A percentile compares a stretch with the other conserved stretches of the same genome.
Evolutionary conservation across 1,140 invertebrate genomes (phyloP).

Genomic region (Hormaphis cornu): DNA sequence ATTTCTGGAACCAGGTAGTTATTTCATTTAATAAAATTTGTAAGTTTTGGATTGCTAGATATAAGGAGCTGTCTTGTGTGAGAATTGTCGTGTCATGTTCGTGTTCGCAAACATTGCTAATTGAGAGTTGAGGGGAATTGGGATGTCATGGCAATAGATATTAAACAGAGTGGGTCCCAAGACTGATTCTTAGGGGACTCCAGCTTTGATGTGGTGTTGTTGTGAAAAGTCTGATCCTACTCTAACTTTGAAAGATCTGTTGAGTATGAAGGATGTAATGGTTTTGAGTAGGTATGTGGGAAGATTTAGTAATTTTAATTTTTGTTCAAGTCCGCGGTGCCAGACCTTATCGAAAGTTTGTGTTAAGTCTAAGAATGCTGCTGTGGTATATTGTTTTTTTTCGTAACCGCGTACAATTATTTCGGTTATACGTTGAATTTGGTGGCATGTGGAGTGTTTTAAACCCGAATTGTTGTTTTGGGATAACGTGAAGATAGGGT

Average conservation of each 20-base stretch:
- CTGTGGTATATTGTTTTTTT: constrained; percentile 37
- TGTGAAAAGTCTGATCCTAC: not conserved
- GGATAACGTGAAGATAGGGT: not conserved
- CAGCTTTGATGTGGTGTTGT: not conserved
- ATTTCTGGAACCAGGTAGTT: not conserved
- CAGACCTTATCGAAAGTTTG: constrained; percentile 37
- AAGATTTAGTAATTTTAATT: constrained; percentile 35
- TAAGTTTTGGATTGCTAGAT: not conserved
- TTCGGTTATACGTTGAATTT: constrained; percentile 41
- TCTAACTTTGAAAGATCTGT: constrained; percentile 9
- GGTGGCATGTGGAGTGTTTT: constrained; percentile 40
- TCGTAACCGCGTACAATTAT: constrained; percentile 40
- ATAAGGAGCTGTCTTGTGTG: not conserved
- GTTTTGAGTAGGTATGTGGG: not conserved
- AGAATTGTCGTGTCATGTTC: constrained; percentile 25
- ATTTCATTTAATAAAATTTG: not conserved
- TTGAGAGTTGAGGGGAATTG: not conserved
- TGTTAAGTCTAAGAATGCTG: constrained; percentile 40
- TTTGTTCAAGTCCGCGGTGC: constrained; percentile 40
- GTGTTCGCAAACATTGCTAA: constrained; percentile 15
- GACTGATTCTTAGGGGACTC: constrained; percentile 33
- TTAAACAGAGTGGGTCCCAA: constrained; percentile 20
- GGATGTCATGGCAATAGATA: constrained; percentile 13
- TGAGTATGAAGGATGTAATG: constrained; percentile 20
- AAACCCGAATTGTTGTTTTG: constrained; percentile 43